Conservation (phyloP, 2,888 invertebrate genomes). For the Aradus depressus region DNA sequence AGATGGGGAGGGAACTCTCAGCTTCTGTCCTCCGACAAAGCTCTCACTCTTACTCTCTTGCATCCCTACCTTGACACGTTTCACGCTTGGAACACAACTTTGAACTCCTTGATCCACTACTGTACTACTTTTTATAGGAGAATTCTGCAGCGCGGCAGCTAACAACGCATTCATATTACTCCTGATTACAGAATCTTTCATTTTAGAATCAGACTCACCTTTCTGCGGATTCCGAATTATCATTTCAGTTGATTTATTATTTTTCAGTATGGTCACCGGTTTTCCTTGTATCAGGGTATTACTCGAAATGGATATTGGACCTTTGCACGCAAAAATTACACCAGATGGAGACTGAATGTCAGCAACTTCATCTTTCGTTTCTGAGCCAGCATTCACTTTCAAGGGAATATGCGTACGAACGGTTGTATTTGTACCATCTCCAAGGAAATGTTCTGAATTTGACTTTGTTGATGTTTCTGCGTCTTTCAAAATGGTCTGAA, state of each 20-base stretch:
- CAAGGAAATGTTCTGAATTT: constrained; percentile 7
- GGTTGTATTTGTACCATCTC: constrained; percentile 5
- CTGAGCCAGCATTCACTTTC: constrained; percentile 4
- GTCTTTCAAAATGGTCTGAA: constrained; percentile 35
- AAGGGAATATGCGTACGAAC: constrained; percentile 6
- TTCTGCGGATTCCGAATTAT: constrained; percentile 14
- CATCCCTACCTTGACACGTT: constrained; percentile 37
- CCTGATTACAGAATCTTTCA: constrained; percentile 39
- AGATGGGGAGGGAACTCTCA: constrained; percentile 34
- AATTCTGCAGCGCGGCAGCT: constrained; percentile 39
- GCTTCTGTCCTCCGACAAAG: constrained; percentile 36
- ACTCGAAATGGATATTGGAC: constrained; percentile 47
- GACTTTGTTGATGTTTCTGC: constrained; percentile 18
- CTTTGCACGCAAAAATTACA: constrained; percentile 61
- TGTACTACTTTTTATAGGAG: constrained; percentile 18
- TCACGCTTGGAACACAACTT: constrained; percentile 19
- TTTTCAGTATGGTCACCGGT: constrained; percentile 37
- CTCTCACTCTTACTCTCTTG: constrained; percentile 38
- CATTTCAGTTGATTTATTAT: constrained; percentile 34
- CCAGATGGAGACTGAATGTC: constrained; percentile 35
- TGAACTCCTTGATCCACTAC: constrained; percentile 3
- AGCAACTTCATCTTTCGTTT: constrained; percentile 16
- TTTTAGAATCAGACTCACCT: constrained; percentile 22
- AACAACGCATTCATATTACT: constrained; percentile 41
- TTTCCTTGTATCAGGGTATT: constrained; percentile 36